A percentile compares a stretch with the other conserved stretches of the same genome.
Evolutionary conservation across 2,888 invertebrate genomes (phyloP).

Genomic region (Cacoxenus indagator): DNA sequence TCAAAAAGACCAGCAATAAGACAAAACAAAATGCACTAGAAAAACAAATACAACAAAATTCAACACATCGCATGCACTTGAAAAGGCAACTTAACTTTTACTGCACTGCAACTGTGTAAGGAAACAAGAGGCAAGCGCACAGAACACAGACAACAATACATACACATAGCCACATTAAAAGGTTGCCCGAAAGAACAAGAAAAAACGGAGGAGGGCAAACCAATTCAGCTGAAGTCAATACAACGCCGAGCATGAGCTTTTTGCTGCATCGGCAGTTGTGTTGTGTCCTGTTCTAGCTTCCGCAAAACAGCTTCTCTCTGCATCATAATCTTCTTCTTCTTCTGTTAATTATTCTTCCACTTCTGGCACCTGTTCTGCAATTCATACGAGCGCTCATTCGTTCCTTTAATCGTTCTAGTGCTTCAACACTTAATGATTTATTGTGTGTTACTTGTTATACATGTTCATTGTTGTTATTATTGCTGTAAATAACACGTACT

Average conservation of each 20-base stretch:
- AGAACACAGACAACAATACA: slow-evolving; percentile 2
- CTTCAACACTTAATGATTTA: slow-evolving; percentile 3
- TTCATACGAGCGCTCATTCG: too few species aligned
- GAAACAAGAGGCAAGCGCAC: background rate
- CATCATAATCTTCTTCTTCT: background rate
- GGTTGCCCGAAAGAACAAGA: slow-evolving; percentile 17
- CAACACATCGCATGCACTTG: background rate
- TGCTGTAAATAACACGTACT: background rate
- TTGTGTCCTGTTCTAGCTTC: background rate
- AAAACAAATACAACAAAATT: background rate
- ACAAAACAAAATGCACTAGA: background rate
- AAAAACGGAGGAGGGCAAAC: too few species aligned
- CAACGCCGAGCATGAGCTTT: background rate
- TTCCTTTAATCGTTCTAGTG: background rate
- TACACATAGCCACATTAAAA: slow-evolving; percentile 2
- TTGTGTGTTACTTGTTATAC: background rate
- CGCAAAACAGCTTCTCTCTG: background rate
- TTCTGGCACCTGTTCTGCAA: background rate
- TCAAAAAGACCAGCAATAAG: background rate
- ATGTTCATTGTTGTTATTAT: background rate
- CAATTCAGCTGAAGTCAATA: too few species aligned
- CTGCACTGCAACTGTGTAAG: background rate
- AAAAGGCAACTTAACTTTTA: slow-evolving; percentile 11
- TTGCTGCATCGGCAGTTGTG: background rate
- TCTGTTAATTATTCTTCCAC: background rate